Base-by-base conservation (phyloP, 2,888 invertebrate species). In the Platycnemis pennipes region DNA sequence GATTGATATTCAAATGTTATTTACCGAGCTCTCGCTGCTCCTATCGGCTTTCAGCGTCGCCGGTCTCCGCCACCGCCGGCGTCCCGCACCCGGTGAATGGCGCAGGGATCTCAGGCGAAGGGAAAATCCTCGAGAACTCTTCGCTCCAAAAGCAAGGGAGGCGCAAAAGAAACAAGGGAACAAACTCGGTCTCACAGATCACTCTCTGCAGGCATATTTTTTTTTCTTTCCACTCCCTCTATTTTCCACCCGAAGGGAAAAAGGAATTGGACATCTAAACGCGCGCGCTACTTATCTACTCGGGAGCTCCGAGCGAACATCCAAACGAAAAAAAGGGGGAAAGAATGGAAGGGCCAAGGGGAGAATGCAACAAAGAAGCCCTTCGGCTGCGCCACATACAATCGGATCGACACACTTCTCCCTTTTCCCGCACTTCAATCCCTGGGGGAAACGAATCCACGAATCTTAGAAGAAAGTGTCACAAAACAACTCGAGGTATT, bases 361-460 rank as follows among this genome's bases (percentile, higher is more conserved):
- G n/a, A 26, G 37, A 37, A 77, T 37, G 37, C 37, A 77, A 31
- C 77, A 77, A 77, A 77, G 77, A 77, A 77, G 77, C 77, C 77
- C 37, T 26, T 77, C 11, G 3, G 11, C 31, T 77, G 37, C 77
- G 26, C 37, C 77, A 77, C 77, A 77, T 3, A 37, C 77, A 77
- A 77, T 77, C 31, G 77, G 77, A 77, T 77, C 77, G 37, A 37
- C 77, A 77, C 77, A 77, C 77, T 77, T 77, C 22, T 77, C 77
- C 77, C 77, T 16, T 37, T 37, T 37, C 77, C 8, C 37, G 37
- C 77, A 77, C 77, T 77, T 77, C 37, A 77, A 77, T 77, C 77
- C 77, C 37, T 37, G 8, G 77, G 37, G 77, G 77, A 77, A 77
- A 77, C 77, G 77, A 77, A 77, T 77, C 77, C 77, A 77, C 77